These are phyloP conservation scores for Phortica variegata DNA, from an alignment of 1,140 invertebrate genomes.

Conservation along the genomic window DNA sequence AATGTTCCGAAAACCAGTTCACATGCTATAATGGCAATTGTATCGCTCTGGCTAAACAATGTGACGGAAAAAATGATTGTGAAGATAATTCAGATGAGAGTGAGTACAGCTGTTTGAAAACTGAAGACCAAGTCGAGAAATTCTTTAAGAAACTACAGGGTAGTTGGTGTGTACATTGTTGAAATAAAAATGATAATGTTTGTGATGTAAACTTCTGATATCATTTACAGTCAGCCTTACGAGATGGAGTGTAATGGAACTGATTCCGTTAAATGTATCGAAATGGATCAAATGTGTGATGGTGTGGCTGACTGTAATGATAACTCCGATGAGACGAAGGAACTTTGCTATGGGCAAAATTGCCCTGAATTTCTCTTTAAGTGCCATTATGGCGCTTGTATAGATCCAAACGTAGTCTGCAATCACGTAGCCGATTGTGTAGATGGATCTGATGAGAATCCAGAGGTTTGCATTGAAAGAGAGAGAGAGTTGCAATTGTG, in stretches of 20 bases:
- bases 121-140: too few relatives aligned
- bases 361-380: slow-evolving; percentile 45
- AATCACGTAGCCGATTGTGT: slow-evolving; percentile 60
- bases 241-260: too few relatives aligned
- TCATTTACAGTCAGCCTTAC: too few relatives aligned
- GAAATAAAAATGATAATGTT: too few relatives aligned
- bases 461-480: slow-evolving; percentile 3
- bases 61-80: slow-evolving; percentile 60
- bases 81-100: slow-evolving; percentile 69
- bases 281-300: slow-evolving; percentile 60
- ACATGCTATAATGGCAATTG: neutral
- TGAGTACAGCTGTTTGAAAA: too few relatives aligned
- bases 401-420: slow-evolving; percentile 63
- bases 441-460: slow-evolving; percentile 62
- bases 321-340: slow-evolving; percentile 62
- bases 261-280: too few relatives aligned
- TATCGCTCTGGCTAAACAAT: neutral
- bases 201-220: too few relatives aligned
- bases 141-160: too few relatives aligned
- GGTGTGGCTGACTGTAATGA: slow-evolving; percentile 69
- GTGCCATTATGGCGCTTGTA: slow-evolving; percentile 66
- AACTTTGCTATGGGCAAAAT: neutral
- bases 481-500: slow-evolving; percentile 27
- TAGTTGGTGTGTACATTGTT: too few relatives aligned
- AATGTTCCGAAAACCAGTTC: too few relatives aligned